These are phyloP conservation scores for Sycophila sp. DNA, from an alignment of 1,140 invertebrate species.

Conservation along the genomic window DNA sequence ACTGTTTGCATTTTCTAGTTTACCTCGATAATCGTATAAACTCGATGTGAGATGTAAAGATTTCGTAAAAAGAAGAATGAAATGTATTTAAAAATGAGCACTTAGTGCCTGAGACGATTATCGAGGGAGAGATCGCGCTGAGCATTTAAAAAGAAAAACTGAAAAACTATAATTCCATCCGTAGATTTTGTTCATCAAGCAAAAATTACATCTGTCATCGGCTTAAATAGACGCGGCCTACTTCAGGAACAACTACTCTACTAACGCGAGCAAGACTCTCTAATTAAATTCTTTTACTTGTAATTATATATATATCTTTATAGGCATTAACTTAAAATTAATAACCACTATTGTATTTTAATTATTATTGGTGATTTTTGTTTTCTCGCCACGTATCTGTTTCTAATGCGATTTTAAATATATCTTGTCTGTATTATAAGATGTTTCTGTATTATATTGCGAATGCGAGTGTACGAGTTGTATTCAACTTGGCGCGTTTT, in stretches of 20 bases:
- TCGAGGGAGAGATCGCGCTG: conserved; percentile 2
- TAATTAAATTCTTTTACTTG: conserved; percentile 32
- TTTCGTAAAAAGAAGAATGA: not conserved
- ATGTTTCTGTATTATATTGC: conserved; percentile 34
- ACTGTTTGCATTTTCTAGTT: conserved; percentile 30
- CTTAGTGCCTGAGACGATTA: conserved; percentile 15
- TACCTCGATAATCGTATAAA: conserved; percentile 23
- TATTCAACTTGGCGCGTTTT: conserved; percentile 28
- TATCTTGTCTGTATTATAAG: conserved; percentile 37
- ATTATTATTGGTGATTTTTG: conserved; percentile 27
- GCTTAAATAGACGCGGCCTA: conserved; percentile 15
- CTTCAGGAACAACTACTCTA: not conserved
- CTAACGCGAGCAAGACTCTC: conserved; percentile 28
- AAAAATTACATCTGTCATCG: conserved; percentile 9
- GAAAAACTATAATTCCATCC: conserved; percentile 4
- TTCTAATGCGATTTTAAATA: conserved; percentile 26
- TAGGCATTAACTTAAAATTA: conserved; percentile 33
- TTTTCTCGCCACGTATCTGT: conserved; percentile 24
- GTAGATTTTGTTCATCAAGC: not conserved
- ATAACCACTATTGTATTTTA: conserved; percentile 37
- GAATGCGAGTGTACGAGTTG: conserved; percentile 22
- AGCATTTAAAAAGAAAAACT: conserved; percentile 24
- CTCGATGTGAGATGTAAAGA: not conserved
- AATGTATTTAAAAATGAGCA: not conserved
- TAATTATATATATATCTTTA: conserved; percentile 37